These are phyloP conservation scores for Gadus macrocephalus DNA, from an alignment of 2,113 vertebrate genomes.

Conservation along the genomic window DNA sequence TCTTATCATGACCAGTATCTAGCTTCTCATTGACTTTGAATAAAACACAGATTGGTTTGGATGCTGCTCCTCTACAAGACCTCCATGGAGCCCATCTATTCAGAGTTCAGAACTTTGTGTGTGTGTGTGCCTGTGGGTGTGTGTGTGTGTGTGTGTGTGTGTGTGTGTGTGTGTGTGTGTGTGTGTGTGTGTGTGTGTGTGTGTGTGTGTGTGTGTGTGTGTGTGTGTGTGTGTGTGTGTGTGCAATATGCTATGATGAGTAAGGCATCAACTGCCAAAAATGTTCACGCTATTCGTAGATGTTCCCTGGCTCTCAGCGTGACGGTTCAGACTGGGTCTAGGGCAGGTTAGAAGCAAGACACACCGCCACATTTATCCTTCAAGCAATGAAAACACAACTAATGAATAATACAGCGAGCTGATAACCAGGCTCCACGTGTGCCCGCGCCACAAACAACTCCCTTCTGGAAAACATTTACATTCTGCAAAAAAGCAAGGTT, in stretches of 20 bases:
- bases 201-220: constrained; percentile 19
- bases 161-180: constrained; percentile 28
- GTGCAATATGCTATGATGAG: not conserved
- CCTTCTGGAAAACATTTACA: not conserved
- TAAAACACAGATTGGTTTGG: constrained; percentile 26
- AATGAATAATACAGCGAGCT: constrained; percentile 31
- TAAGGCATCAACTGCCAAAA: too few species aligned
- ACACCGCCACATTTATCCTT: too few species aligned
- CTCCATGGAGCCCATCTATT: too few species aligned
- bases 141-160: constrained; percentile 25
- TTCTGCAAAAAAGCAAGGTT: constrained; percentile 22
- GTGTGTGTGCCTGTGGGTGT: not conserved
- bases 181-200: constrained; percentile 26
- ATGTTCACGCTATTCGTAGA: too few species aligned
- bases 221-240: constrained; percentile 5
- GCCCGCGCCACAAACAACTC: not conserved
- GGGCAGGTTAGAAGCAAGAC: too few species aligned
- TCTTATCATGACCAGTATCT: constrained; percentile 21
- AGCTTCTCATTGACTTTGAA: constrained; percentile 30
- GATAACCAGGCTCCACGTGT: not conserved
- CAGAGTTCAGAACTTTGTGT: constrained; percentile 1
- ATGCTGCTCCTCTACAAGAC: too few species aligned
- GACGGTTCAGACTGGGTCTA: too few species aligned
- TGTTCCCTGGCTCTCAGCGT: too few species aligned
- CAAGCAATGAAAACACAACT: not conserved